Evolutionary conservation across 2,888 invertebrate species (phyloP), one percentile per base, ranked within the genome.

Genomic region (Thera britannica): DNA sequence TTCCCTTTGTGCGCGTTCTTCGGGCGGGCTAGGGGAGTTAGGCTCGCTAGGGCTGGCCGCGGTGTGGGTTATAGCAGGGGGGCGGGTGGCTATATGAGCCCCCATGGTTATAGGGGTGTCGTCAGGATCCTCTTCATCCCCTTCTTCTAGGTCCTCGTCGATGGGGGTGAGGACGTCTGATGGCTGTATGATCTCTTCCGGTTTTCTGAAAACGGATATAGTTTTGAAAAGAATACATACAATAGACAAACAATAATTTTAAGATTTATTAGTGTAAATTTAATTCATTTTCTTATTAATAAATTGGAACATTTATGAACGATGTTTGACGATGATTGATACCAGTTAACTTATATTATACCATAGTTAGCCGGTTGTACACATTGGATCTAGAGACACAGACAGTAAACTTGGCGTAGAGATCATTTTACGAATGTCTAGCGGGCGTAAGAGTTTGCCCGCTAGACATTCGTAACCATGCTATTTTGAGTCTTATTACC

Each of bases 1-100:
- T 83, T 97, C 97, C 72, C 96, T 94, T 86, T 96, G 96, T 82
- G 95, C 95, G 41, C 77, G 88, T 68, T 83, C 84, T 1, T 75
- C 74, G 7, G 60, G 85, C 41, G 77, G 70, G 46, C 77, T 67
- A 55, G 87, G 85, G 1, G 87, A 83, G 60, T 93, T 92, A 1
- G 94, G 94, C 72, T 94, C 94, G 68, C 88, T 85, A 46, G 96
- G 96, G 66, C 96, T 96, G 58, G 97, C 96, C 57, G 97, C 96
- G 0, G 97, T 97, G 90, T 96, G 96, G 3, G 96, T 94, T 77
- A 97, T 97, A 85, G 96, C 96, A 61, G 97, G 97, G 68, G 97
- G 94, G 0, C 83, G 74, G 1, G 79, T 72, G 2, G 85, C 80
- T 0, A 86, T 71, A 0, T 76, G 82, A 34, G 88, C 86, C 0